Base-by-base conservation (phyloP, 2,888 invertebrate genomes). In the Drosophila colorata region DNA sequence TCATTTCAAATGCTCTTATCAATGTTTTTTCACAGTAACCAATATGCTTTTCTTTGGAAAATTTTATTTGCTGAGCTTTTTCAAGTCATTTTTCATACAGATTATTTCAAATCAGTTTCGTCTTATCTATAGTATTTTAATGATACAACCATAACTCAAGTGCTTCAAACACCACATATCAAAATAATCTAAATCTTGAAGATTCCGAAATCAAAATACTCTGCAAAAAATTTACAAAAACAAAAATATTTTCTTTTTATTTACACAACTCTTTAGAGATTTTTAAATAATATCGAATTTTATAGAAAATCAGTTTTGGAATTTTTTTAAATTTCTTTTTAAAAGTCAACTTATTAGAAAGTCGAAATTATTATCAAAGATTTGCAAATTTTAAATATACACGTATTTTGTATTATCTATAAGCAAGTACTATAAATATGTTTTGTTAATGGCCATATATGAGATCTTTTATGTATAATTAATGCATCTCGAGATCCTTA, bases 111-210 rank as follows among this genome's bases (percentile, higher is more conserved):
- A 37, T 72, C 23, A 25, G 37, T 51, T 16, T 43, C 9, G 8
- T 9, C 43, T 44, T 66, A 43, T 14, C 28, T 43, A 14, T 13
- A 55, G 31, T 59, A 25, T 7, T 43, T 9, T 43, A 43, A 58
- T 73, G 37, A 37, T 76, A 76, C 72, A 72, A 72, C 72, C 72
- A 58, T 53, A 75, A 75, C 57, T 55, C 31, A 72, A 63, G 60
- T 55, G 48, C 23, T 51, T 59, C 4, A 33, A 33, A 33, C 13
- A 33, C 31, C 31, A 31, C 28, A 8, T 28, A 28, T 8, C 8
- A 31, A 13, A 41, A 51, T 47, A 57, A 33, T 9, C 31, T 18
- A 48, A 28, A 44, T 66, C 47, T 70, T 53, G 18, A 40, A 53
- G 53, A 49, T 25, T 53, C 31, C 40, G n/a, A 67, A 67, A 53